Evolutionary conservation across 2,113 vertebrate genomes (phyloP).

Genomic region (Labeo rohita): DNA sequence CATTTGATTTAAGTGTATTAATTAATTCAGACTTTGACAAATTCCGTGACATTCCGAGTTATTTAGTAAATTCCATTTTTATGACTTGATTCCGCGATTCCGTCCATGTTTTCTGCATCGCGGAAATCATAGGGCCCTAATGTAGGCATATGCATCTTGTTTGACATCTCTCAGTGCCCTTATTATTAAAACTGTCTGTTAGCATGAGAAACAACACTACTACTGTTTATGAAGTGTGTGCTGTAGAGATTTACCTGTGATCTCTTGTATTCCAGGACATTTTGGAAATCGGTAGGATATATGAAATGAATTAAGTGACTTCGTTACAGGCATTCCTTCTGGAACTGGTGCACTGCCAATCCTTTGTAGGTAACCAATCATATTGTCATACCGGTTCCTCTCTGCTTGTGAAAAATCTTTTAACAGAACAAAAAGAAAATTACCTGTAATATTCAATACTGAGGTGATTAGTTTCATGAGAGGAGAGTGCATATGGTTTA

Average conservation of each 20-base stretch:
- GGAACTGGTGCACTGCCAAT: neutral
- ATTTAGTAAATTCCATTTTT: no score
- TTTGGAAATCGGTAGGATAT: slow-evolving; percentile 64
- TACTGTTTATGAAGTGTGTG: neutral
- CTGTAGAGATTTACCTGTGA: slow-evolving; percentile 30
- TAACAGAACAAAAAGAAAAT: neutral
- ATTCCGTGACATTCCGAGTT: no score
- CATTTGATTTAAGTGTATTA: no score
- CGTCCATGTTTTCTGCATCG: no score
- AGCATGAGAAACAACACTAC: neutral
- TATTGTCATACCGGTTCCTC: neutral
- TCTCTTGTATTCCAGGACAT: slow-evolving; percentile 52
- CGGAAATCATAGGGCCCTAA: no score
- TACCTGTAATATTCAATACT: neutral
- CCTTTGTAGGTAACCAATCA: neutral
- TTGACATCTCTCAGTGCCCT: neutral
- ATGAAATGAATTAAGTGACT: slow-evolving; percentile 37
- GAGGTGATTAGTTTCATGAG: neutral
- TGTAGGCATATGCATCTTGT: neutral
- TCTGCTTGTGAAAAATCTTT: neutral
- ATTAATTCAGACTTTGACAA: no score
- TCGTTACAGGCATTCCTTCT: neutral
- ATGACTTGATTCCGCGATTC: no score
- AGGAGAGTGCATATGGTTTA: neutral
- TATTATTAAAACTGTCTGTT: neutral